Base-by-base conservation (phyloP, 1,140 invertebrate genomes). In the Neomicropteryx cornuta region DNA sequence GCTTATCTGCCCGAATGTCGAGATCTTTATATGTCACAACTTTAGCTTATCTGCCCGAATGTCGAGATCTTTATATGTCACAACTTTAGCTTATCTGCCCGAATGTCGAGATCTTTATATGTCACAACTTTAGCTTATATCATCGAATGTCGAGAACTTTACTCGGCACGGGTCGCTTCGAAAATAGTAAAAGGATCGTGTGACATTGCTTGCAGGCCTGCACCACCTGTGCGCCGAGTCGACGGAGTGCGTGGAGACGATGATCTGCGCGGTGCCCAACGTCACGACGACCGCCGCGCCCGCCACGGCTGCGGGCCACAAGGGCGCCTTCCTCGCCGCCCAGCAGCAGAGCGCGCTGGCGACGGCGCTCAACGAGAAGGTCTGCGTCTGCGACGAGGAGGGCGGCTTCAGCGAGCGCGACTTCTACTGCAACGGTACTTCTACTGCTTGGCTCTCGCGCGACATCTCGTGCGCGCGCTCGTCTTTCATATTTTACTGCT, bases 341-440 rank as follows among this genome's bases (percentile, higher is more conserved):
- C 58, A 53, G 45, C 55, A 60, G 36, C 46, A 57, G 3, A 41
- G 48, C 0, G 55, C 59, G 2, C 45, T 50, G 36, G 34, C 50
- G 1, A 44, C 48, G 0, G 39, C 43, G 0, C 64, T 65, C 35
- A 71, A 68, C 41, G 60, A 27, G 23, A 48, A 43, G 32, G 33
- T 73, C 36, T 74, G 72, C 32, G 60, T 71, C 1, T 74, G 72
- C 34, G 70, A 72, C 39, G 58, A 59, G 5, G 70, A 71, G 21
- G 68, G 56, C 32, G 71, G 71, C 0, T 72, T 61, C 39, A 59
- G 62, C 34, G 71, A 74, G 49, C 60, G 57, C 13, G 69, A 70
- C 16, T 62, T 66, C 29, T 54, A 64, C 36, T 74, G 71, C 53
- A 73, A 54, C 33, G 70, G 71, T 74, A 33, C 48, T 39, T 43